These are phyloP conservation scores for Excalfactoria chinensis DNA, from an alignment of 2,113 vertebrate genomes.

Conservation along the genomic window DNA sequence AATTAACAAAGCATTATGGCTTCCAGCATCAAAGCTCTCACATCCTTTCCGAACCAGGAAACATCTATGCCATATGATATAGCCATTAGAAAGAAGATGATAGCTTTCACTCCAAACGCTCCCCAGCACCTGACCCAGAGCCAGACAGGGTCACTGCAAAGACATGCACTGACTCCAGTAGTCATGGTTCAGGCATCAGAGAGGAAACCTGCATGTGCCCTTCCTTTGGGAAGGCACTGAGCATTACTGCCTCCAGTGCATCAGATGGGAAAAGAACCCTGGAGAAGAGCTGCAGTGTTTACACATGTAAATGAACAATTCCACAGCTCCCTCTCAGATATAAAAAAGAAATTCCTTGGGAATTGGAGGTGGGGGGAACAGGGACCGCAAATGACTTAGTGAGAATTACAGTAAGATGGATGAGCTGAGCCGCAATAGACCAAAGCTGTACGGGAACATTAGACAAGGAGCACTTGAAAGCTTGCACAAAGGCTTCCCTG, in stretches of 20 bases:
- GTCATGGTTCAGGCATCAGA: neutral
- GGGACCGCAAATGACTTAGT: constrained; percentile 1
- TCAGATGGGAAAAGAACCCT: neutral
- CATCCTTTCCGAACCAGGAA: constrained; percentile 25
- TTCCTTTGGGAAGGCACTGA: neutral
- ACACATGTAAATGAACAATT: neutral
- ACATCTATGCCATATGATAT: constrained; percentile 35
- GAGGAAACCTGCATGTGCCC: constrained; percentile 34
- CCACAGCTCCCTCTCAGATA: neutral
- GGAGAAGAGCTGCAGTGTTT: neutral
- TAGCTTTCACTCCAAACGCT: constrained; percentile 8
- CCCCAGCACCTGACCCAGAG: neutral
- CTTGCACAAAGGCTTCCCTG: constrained; percentile 2
- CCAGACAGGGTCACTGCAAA: constrained; percentile 41
- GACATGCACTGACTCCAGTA: constrained; percentile 33
- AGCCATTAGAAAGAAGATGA: constrained; percentile 11
- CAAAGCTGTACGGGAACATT: neutral
- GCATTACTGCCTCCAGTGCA: constrained; percentile 10
- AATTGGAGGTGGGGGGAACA: neutral
- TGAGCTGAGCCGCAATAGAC: neutral
- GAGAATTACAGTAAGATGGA: neutral
- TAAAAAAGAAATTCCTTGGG: neutral
- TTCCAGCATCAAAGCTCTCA: constrained; percentile 45
- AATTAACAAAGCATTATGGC: constrained; percentile 57
- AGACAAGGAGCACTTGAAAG: neutral